These are phyloP conservation scores for Glyptemys insculpta DNA, from an alignment of 2,797 vertebrate species.

Conservation along the genomic window DNA sequence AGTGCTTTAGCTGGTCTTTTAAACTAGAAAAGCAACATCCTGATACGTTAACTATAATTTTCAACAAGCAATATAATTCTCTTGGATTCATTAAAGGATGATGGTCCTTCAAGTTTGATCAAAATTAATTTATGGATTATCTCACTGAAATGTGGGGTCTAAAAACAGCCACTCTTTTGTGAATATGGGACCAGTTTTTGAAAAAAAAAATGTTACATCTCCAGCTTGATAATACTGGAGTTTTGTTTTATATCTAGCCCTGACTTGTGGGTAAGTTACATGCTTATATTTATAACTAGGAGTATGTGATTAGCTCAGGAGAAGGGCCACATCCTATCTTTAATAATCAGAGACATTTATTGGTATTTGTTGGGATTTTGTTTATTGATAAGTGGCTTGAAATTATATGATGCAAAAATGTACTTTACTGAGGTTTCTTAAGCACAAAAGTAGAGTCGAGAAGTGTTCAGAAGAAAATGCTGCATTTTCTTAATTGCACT, in stretches of 20 bases:
- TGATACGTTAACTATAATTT: background rate
- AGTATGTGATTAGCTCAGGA: background rate
- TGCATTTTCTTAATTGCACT: background rate
- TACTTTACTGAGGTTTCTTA: background rate
- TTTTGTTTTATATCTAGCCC: background rate
- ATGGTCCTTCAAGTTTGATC: slow-evolving; percentile 39
- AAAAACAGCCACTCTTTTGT: slow-evolving; percentile 26
- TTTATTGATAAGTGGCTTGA: background rate
- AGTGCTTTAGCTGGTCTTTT: slow-evolving; percentile 17
- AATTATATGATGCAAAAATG: background rate
- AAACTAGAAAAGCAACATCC: slow-evolving; percentile 7
- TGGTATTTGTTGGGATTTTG: background rate
- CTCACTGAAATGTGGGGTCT: slow-evolving; percentile 51
- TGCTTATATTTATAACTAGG: background rate
- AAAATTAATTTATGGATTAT: slow-evolving; percentile 55
- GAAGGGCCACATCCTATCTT: background rate
- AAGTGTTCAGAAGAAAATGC: background rate
- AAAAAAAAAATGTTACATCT: background rate
- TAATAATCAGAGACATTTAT: background rate
- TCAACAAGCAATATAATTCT: slow-evolving; percentile 21
- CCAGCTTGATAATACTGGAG: slow-evolving; percentile 8
- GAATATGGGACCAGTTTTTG: background rate
- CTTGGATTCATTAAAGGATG: background rate
- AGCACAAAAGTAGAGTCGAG: background rate
- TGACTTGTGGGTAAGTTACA: slow-evolving; percentile 4